Evolutionary conservation across 2,888 invertebrate genomes (phyloP), one percentile per base, ranked within the genome.

Genomic region (Hirtodrosophila confusa): DNA sequence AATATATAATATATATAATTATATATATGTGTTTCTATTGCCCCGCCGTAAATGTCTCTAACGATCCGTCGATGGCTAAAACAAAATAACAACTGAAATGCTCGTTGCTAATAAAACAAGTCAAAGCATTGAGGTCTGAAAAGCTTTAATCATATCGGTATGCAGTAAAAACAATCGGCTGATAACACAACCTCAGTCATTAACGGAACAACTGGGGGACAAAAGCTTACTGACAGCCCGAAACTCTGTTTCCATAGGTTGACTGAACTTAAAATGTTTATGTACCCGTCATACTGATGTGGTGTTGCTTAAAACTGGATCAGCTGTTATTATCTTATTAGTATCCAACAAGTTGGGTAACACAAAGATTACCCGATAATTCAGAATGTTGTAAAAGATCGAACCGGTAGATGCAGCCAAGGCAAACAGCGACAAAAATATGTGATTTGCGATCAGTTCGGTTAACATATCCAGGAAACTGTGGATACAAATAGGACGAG

Each of bases 81-180:
- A 53, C 69, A 77, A 74, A 69, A 67, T 74, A 74, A 69, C 56
- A 75, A 82, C 82, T 82, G 79, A 80, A 67, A 41, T 57, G 53
- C 17, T 40, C 37, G 36, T 47, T 50, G 54, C 56, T 50, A 45
- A 51, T 40, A 67, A 63, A 56, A 63, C 63, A 44, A 44, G 54
- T 51, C 57, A 45, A 64, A 57, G 61, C 71, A 66, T 64, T 55
- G 55, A 45, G 55, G 44, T 31, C 41, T 67, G 44, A 69, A 85
- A 84, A 85, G 85, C 85, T 80, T 74, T 78, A 74, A 67, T 80
- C 82, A 78, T 82, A 82, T 80, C 78, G 65, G 56, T 5, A 37
- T 23, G 41, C 53, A 53, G 61, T 41, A 57, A 43, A 27, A 41
- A 47, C 48, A 72, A 69, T 65, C 45, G 43, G 35, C 73, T 73